A percentile compares a stretch with the other conserved stretches of the same genome.
phyloP scores from a whole-genome alignment of 2,113 vertebrate genomes.

The Lathamus discolor region DNA sequence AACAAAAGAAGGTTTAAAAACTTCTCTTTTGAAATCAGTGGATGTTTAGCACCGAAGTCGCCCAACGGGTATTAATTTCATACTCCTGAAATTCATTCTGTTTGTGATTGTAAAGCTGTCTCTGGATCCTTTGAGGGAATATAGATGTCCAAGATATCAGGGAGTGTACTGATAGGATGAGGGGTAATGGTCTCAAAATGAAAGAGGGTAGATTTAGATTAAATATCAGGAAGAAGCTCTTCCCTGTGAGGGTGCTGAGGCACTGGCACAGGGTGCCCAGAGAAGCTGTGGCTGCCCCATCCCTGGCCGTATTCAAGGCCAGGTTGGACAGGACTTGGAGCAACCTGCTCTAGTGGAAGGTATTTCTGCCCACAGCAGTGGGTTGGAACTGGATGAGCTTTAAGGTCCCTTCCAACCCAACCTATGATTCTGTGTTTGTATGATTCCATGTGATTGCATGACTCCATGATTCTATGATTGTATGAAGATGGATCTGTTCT shows the following conservation, averaged over 20 bases:
- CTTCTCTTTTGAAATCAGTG: neutral
- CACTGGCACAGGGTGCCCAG: neutral
- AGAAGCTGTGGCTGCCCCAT: neutral
- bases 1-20: neutral
- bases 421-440: neutral
- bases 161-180: neutral
- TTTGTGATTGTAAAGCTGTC: neutral
- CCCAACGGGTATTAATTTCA: neutral
- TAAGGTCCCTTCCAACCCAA: neutral
- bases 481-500: neutral
- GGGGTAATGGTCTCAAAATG: neutral
- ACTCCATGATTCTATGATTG: neutral
- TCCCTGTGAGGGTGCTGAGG: neutral
- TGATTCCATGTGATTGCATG: neutral
- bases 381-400: rapidly evolving
- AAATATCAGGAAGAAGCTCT: neutral
- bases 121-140: neutral
- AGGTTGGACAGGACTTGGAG: neutral
- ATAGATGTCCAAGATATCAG: neutral
- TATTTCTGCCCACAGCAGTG: rapidly evolving
- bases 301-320: neutral
- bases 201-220: neutral
- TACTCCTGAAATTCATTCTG: neutral
- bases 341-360: rapidly evolving
- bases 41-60: neutral